Evolutionary conservation across 2,888 invertebrate species (phyloP), one percentile per base, ranked within the genome.

Genomic region (Atrina japonica): DNA sequence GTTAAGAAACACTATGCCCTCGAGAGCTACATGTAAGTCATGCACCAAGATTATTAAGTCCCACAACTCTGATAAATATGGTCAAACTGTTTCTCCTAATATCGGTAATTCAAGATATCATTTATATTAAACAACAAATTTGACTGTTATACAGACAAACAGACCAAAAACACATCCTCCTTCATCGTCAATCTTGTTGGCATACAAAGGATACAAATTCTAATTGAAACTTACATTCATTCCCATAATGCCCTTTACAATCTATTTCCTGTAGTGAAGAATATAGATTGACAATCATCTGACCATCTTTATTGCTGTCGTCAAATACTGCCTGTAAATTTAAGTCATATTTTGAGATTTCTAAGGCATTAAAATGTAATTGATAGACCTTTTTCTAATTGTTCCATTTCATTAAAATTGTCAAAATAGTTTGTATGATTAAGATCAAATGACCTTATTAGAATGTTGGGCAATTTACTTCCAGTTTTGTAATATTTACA

Each of bases 231-330:
- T 53, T 29, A 64, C 64, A 29, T 23, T 41, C 29, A 64, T 64
- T 25, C 14, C 16, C 21, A 40, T 94, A 93, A 85, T 95, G 94
- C 23, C 96, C 96, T 89, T 94, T 94, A 87, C 97, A 97, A 75
- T 93, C 92, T 40, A 96, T 90, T 76, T 96, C 94, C 70, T 93
- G 92, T 0, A 96, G 94, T 82, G 94, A 94, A 0, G 96, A 94
- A 82, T 95, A 95, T 73, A 99, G 91, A 0, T 93, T 92, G 0
- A 98, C 91, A 29, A 95, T 90, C 94, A 98, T 95, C 91, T 98
- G 97, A 0, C 98, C 98, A 91, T 98, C 97, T 88, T 97, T 97
- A 88, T 97, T 96, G 82, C 93, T 93, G 91, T 99, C 99, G 90
- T 97, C 95, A 91, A 97, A 97, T 65, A 93, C 88, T 63, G 98